Conservation (phyloP, 2,113 vertebrate species). For the Phycodurus eques region DNA sequence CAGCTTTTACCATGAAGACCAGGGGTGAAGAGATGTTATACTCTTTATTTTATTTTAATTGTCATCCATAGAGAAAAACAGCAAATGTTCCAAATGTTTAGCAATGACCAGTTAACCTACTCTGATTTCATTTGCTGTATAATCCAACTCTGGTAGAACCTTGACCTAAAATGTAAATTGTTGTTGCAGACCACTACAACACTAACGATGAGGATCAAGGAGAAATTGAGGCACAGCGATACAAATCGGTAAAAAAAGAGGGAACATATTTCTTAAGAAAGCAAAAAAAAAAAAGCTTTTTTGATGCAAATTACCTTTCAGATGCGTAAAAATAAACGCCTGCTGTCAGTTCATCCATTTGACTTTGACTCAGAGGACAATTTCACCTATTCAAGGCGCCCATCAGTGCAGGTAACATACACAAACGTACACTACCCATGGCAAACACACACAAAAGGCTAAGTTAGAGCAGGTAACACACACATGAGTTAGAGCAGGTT, state of each 20-base stretch:
- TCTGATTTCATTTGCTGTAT: background rate
- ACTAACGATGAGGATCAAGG: conserved; percentile 66
- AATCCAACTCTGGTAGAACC: background rate
- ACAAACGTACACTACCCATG: background rate
- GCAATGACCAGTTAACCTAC: too few relatives aligned
- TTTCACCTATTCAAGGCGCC: conserved; percentile 67
- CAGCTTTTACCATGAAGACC: background rate
- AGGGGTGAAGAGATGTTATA: background rate
- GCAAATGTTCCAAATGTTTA: too few relatives aligned
- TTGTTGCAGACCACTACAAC: conserved; percentile 56
- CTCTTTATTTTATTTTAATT: too few relatives aligned
- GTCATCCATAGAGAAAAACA: too few relatives aligned
- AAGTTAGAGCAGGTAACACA: background rate
- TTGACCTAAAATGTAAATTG: background rate
- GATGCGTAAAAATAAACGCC: conserved; percentile 84
- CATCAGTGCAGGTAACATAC: conserved; percentile 66
- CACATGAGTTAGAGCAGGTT: background rate
- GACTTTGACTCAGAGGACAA: conserved; percentile 89
- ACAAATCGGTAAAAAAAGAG: conserved; percentile 68
- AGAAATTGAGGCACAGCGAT: conserved; percentile 69
- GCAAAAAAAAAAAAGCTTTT: background rate
- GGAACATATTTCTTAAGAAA: background rate
- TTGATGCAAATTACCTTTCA: conserved; percentile 15
- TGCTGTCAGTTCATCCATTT: conserved; percentile 84
- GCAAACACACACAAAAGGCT: background rate